Percentiles rank a stretch among this genome's conserved stretches.
These are phyloP conservation scores for Gopherus evgoodei DNA, from an alignment of 2,113 vertebrate species.

Conservation along the genomic window DNA sequence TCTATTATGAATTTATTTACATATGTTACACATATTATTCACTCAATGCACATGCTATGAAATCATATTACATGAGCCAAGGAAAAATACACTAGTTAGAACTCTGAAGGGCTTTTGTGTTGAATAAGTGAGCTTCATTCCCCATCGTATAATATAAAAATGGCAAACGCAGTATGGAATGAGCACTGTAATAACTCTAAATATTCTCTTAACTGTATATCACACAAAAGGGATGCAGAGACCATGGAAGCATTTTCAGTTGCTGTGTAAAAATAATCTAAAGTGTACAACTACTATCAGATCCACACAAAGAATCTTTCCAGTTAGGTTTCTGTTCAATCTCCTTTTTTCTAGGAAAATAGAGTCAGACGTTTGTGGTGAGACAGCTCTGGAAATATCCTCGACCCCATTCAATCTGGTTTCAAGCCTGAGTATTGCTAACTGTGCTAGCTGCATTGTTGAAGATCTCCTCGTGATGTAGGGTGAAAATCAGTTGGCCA, in stretches of 20 bases:
- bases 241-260: slow-evolving; percentile 65
- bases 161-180: slow-evolving; percentile 72
- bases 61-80: slow-evolving; percentile 17
- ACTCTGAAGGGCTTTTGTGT: slow-evolving; percentile 67
- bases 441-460: slow-evolving; percentile 18
- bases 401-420: not conserved
- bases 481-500: slow-evolving; percentile 40
- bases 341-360: not conserved
- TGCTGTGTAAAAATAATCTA: slow-evolving; percentile 71
- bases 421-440: slow-evolving; percentile 53
- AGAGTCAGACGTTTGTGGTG: not conserved
- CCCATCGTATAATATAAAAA: slow-evolving; percentile 71
- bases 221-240: slow-evolving; percentile 68
- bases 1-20: not conserved
- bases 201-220: slow-evolving; percentile 70
- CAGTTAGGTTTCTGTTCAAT: slow-evolving; percentile 26
- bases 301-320: slow-evolving; percentile 35
- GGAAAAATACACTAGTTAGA: slow-evolving; percentile 55
- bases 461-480: slow-evolving; percentile 8
- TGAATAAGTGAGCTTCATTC: slow-evolving; percentile 63
- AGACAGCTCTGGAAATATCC: slow-evolving; percentile 1
- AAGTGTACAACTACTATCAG: slow-evolving; percentile 43
- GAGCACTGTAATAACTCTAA: slow-evolving; percentile 75
- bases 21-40: slow-evolving; percentile 25
- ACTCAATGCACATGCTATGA: slow-evolving; percentile 33